Conservation (phyloP, 1,140 invertebrate species). For the Reticulitermes speratus region DNA sequence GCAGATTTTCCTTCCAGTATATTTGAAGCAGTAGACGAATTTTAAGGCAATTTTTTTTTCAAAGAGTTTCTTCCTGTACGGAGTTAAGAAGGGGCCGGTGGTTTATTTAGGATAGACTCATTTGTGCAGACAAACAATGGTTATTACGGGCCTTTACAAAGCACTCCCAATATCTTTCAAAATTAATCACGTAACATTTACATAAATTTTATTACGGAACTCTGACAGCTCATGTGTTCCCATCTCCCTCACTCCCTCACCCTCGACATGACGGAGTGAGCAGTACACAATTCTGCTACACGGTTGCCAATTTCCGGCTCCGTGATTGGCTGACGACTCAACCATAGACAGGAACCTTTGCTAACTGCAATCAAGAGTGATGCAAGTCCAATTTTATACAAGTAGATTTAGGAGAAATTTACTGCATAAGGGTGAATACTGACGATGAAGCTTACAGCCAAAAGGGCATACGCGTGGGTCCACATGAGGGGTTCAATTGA, state of each 20-base stretch:
- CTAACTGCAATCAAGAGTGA: background rate
- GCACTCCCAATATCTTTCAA: background rate
- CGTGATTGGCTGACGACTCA: constrained; percentile 24
- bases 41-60: too few species aligned
- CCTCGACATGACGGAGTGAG: constrained; percentile 7
- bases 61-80: too few species aligned
- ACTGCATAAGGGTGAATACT: too few species aligned
- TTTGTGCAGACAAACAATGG: too few species aligned
- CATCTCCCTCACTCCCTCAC: background rate
- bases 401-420: too few species aligned
- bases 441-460: too few species aligned
- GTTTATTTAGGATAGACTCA: too few species aligned
- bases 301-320: constrained; percentile 25
- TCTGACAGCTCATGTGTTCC: background rate
- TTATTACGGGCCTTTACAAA: background rate
- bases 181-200: constrained; percentile 12
- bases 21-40: too few species aligned
- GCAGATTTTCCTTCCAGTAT: too few species aligned
- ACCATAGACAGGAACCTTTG: background rate
- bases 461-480: too few species aligned
- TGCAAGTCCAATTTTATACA: background rate
- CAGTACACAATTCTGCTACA: constrained; percentile 26
- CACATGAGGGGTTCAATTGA: too few species aligned
- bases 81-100: too few species aligned
- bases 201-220: constrained; percentile 17